phyloP scores from a whole-genome alignment of 2,797 vertebrate genomes.

The Sciurus vulgaris region DNA sequence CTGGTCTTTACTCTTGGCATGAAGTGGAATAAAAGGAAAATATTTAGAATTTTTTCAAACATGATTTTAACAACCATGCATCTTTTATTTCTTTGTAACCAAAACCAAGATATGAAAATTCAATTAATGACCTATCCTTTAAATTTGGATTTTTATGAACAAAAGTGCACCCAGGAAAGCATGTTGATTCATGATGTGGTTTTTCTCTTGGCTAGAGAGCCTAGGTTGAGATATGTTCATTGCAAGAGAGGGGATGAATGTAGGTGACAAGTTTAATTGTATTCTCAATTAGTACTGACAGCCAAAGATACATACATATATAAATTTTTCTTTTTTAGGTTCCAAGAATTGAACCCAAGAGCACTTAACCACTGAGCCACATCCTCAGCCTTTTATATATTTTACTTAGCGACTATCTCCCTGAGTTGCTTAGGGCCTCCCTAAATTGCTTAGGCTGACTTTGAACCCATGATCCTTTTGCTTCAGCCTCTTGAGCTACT shows the following conservation, averaged over 20 bases:
- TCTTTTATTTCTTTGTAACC: slow-evolving; percentile 35
- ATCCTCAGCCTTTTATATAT: no score
- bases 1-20: not conserved
- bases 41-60: not conserved
- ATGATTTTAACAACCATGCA: not conserved
- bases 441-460: no score
- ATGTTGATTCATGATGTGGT: not conserved
- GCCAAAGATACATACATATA: not conserved
- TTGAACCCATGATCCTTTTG: no score
- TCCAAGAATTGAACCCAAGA: no score
- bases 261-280: not conserved
- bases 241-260: not conserved
- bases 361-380: no score
- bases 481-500: no score
- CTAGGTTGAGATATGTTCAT: not conserved
- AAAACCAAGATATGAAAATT: not conserved
- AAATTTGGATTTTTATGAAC: slow-evolving; percentile 18
- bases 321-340: no score
- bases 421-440: no score
- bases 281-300: not conserved
- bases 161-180: not conserved
- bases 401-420: no score
- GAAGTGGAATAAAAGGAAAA: not conserved
- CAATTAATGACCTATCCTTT: not conserved
- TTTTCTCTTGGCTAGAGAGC: not conserved